These are phyloP conservation scores for Nasonia giraulti DNA, from an alignment of 1,140 invertebrate species.

Conservation along the genomic window DNA sequence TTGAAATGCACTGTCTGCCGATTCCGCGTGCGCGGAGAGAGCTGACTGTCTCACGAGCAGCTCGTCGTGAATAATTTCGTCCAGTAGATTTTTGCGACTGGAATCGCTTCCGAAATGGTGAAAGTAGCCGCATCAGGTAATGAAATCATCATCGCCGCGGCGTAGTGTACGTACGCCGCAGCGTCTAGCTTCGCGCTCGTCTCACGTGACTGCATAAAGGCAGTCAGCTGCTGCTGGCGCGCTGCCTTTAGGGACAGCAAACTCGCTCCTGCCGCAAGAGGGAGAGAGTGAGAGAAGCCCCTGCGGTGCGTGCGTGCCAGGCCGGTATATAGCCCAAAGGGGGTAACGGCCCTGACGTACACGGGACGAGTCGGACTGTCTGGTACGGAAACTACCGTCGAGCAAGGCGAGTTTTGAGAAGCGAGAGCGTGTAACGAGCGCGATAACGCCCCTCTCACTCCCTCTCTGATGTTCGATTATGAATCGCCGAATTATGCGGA, in stretches of 20 bases:
- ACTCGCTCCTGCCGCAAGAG: not conserved
- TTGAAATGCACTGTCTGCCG: not conserved
- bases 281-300: slow-evolving; percentile 13
- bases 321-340: slow-evolving; percentile 15
- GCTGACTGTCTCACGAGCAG: too few species aligned
- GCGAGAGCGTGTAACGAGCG: slow-evolving; percentile 14
- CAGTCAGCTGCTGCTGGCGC: not conserved
- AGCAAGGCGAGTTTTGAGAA: slow-evolving; percentile 25
- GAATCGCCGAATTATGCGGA: slow-evolving; percentile 33
- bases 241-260: not conserved
- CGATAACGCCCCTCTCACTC: not conserved
- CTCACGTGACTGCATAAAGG: slow-evolving; percentile 3
- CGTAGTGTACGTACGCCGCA: not conserved
- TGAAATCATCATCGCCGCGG: not conserved
- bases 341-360: slow-evolving; percentile 37
- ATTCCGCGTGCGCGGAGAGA: too few species aligned
- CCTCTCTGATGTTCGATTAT: slow-evolving; percentile 30
- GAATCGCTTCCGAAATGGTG: too few species aligned
- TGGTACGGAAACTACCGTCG: slow-evolving; percentile 55
- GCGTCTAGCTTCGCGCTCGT: not conserved
- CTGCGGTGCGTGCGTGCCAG: slow-evolving; percentile 57
- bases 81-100: too few species aligned
- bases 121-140: not conserved
- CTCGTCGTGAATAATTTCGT: too few species aligned
- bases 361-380: slow-evolving; percentile 58